Percentiles rank a stretch among this genome's conserved stretches.
Evolutionary conservation across 2,113 vertebrate species (phyloP).

Genomic region (Sterrhoptilus dennistouni): DNA sequence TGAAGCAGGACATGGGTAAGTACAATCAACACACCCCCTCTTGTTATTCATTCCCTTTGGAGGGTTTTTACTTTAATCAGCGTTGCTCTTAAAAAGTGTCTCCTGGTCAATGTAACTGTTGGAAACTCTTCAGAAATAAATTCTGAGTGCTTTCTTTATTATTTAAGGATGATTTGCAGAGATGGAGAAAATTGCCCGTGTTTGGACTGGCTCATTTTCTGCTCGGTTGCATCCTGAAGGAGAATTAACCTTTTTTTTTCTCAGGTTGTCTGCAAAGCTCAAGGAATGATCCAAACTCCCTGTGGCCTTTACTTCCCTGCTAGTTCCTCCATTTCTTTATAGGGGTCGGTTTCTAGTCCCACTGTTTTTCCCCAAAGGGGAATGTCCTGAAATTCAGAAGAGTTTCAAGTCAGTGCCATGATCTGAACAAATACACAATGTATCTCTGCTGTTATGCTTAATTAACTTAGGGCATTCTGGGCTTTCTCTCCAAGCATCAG

Average conservation of each 20-base stretch:
- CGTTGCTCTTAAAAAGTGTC: not conserved
- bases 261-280: not conserved
- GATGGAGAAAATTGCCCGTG: fast-evolving
- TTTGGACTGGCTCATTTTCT: not conserved
- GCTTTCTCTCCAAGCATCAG: not conserved
- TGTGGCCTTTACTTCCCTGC: not conserved
- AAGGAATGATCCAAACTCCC: not conserved
- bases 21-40: not conserved
- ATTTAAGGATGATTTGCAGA: not conserved
- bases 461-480: not conserved
- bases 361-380: not conserved
- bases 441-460: not conserved
- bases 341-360: not conserved
- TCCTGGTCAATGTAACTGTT: not conserved
- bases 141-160: not conserved
- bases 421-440: not conserved
- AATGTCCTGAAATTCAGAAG: not conserved
- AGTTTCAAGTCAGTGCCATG: not conserved
- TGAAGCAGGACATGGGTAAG: not conserved
- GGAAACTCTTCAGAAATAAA: not conserved
- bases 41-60: not conserved
- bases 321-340: not conserved
- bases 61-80: not conserved
- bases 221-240: not conserved
- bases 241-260: not conserved